Evolutionary conservation across 2,113 vertebrate genomes (phyloP).

Genomic region (Etheostoma spectabile): DNA sequence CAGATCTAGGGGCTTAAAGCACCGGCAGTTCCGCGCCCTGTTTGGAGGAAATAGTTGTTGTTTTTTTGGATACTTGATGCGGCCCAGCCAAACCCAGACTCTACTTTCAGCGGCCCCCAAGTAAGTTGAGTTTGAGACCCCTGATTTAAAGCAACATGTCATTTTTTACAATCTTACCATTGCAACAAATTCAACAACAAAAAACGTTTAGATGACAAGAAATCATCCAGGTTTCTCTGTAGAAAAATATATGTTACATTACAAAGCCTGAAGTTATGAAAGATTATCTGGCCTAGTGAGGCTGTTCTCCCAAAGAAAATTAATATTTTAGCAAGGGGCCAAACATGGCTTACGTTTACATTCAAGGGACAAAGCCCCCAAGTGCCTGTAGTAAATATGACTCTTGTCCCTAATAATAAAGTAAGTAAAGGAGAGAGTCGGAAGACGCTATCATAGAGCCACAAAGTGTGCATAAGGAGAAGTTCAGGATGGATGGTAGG

Average conservation of each 20-base stretch:
- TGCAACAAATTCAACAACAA: not conserved
- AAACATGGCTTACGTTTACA: not conserved
- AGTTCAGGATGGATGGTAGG: not conserved
- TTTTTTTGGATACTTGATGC: too few relatives aligned
- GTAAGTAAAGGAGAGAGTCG: not conserved
- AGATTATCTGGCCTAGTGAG: not conserved
- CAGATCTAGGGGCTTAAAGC: too few relatives aligned
- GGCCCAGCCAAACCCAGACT: too few relatives aligned
- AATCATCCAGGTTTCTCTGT: not conserved
- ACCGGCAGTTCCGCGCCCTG: too few relatives aligned
- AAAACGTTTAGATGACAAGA: not conserved
- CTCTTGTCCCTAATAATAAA: not conserved
- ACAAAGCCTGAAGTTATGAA: constrained; percentile 6
- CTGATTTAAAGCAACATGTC: not conserved
- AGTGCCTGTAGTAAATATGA: not conserved
- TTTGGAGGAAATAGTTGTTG: too few relatives aligned
- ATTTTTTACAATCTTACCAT: not conserved
- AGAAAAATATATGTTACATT: not conserved
- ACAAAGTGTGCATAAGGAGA: not conserved
- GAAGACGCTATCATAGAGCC: not conserved
- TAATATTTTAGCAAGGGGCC: too few relatives aligned
- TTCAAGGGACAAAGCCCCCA: not conserved
- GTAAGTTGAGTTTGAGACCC: too few relatives aligned
- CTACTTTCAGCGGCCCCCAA: too few relatives aligned
- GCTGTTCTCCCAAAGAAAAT: not conserved